phyloP scores from a whole-genome alignment of 2,797 vertebrate genomes.

The Rhincodon typus region DNA sequence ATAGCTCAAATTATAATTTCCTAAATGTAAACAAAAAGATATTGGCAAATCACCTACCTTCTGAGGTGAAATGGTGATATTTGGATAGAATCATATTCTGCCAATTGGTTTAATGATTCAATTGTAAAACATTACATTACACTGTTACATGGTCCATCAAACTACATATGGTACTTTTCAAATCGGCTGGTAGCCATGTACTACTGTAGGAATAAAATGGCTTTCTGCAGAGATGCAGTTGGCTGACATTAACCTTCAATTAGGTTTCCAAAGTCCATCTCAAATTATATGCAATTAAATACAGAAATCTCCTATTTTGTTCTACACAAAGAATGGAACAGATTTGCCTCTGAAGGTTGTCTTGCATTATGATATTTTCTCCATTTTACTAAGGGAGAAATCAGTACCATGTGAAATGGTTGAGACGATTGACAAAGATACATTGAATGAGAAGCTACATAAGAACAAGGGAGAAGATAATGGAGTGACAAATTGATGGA shows the following conservation, averaged over 20 bases:
- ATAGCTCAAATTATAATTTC: neutral
- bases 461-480: neutral
- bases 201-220: neutral
- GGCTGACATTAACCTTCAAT: neutral
- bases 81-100: neutral
- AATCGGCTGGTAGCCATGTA: neutral
- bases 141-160: neutral
- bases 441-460: neutral
- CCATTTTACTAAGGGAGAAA: neutral
- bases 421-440: neutral
- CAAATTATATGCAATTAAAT: neutral
- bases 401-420: neutral
- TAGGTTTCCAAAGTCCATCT: neutral
- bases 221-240: neutral
- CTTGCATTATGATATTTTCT: neutral
- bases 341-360: neutral
- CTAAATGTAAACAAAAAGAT: neutral
- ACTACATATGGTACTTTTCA: neutral
- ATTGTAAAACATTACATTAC: neutral
- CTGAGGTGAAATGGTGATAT: neutral
- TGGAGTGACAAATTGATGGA: neutral
- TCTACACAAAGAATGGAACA: neutral
- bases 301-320: neutral
- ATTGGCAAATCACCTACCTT: neutral
- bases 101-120: neutral